phyloP scores from a whole-genome alignment of 2,797 vertebrate genomes.

The Hephaestus fuliginosus region DNA sequence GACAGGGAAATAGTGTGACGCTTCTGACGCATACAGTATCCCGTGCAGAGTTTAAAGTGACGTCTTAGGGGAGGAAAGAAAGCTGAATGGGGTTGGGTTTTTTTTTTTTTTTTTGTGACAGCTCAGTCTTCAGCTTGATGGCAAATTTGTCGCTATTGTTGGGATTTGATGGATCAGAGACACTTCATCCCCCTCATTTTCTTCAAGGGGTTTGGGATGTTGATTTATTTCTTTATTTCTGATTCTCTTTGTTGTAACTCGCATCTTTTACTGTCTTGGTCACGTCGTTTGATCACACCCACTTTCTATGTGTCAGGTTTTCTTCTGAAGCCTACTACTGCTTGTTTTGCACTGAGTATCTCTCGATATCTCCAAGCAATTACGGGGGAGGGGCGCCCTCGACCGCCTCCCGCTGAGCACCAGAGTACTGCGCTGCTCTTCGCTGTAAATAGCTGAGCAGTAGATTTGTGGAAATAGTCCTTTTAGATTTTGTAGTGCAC shows the following conservation, averaged over 20 bases:
- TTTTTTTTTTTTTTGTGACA: constrained; percentile 37
- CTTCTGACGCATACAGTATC: constrained; percentile 61
- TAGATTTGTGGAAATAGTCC: constrained; percentile 57
- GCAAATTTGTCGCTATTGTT: constrained; percentile 53
- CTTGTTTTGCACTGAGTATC: constrained; percentile 81
- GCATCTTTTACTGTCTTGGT: constrained; percentile 50
- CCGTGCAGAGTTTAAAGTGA: constrained; percentile 54
- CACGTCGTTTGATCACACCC: constrained; percentile 52
- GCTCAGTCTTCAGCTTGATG: constrained; percentile 41
- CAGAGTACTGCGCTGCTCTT: constrained; percentile 60
- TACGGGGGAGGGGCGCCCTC: constrained; percentile 24
- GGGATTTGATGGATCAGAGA: constrained; percentile 53
- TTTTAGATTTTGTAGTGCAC: constrained; percentile 69
- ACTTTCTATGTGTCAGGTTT: constrained; percentile 59
- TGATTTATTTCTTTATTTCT: constrained; percentile 33
- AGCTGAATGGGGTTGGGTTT: constrained; percentile 5
- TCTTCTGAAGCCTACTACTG: constrained; percentile 61
- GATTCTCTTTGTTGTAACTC: constrained; percentile 55
- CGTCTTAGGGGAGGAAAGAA: constrained; percentile 22
- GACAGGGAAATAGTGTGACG: constrained; percentile 65
- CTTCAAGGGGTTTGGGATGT: constrained; percentile 57
- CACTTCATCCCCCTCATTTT: constrained; percentile 61
- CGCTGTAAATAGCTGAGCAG: constrained; percentile 70
- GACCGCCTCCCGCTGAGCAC: constrained; percentile 36
- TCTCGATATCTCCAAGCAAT: constrained; percentile 66